Percentiles rank a stretch among this genome's conserved stretches.
These are phyloP conservation scores for Mesorhabditis belari DNA, from an alignment of 2,888 invertebrate genomes.

Conservation along the genomic window DNA sequence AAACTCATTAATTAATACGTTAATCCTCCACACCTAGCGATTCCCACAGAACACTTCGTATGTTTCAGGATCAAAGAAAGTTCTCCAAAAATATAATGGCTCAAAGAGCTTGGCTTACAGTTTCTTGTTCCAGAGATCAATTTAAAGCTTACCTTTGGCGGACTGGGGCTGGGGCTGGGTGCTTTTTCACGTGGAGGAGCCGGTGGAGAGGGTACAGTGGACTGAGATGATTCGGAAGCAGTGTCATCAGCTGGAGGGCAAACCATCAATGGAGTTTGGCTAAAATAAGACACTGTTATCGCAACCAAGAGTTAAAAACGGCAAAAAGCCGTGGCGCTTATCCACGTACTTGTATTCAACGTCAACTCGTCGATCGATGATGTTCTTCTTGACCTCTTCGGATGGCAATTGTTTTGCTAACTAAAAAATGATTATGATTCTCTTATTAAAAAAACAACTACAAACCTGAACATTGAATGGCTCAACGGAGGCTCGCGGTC, in stretches of 20 bases:
- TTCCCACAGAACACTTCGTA: no score
- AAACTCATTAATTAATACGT: constrained; percentile 6
- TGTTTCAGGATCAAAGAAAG: no score
- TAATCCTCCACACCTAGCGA: neutral
- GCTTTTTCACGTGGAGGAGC: neutral
- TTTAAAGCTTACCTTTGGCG: no score
- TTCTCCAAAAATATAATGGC: no score
- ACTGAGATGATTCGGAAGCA: neutral
- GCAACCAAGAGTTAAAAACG: neutral
- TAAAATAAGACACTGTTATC: neutral
- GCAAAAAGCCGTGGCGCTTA: no score
- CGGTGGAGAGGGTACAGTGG: neutral
- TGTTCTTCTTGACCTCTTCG: neutral
- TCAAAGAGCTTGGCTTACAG: no score
- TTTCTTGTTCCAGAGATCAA: no score
- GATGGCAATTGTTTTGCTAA: neutral
- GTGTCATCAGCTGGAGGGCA: neutral
- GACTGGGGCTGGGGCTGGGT: neutral
- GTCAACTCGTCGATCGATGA: neutral
- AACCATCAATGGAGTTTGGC: neutral
- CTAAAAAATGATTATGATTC: no score
- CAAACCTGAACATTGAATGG: constrained; percentile 43
- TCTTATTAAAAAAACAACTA: no score
- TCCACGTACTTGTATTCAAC: neutral
- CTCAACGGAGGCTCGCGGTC: constrained; percentile 49